A percentile compares a stretch with the other conserved stretches of the same genome.
Evolutionary conservation across 2,797 vertebrate species (phyloP).

Genomic region (Sternotherus odoratus): DNA sequence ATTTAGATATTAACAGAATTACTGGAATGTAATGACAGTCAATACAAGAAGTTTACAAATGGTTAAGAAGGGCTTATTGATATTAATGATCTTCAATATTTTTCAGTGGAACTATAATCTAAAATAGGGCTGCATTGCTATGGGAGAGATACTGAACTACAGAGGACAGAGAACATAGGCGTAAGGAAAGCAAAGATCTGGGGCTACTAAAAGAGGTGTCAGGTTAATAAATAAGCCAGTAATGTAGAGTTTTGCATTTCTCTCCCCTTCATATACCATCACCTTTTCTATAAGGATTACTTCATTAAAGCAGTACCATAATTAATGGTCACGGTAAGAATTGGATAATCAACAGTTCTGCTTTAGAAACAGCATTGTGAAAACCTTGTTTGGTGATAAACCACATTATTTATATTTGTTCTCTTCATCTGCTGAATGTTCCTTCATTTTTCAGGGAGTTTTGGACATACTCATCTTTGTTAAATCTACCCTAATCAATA

Average conservation of each 20-base stretch:
- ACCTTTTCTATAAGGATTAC: neutral
- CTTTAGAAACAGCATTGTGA: neutral
- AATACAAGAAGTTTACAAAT: constrained; percentile 62
- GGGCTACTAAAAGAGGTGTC: neutral
- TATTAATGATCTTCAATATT: constrained; percentile 72
- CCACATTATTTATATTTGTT: neutral
- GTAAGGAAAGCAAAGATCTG: neutral
- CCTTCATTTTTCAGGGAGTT: neutral
- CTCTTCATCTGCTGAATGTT: neutral
- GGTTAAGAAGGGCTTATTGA: constrained; percentile 66
- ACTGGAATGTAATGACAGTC: constrained; percentile 57
- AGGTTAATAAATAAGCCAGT: neutral
- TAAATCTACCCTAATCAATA: neutral
- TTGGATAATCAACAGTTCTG: neutral
- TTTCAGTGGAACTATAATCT: constrained; percentile 11
- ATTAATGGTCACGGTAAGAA: neutral
- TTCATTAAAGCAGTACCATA: neutral
- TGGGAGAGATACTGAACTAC: neutral
- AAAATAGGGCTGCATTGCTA: neutral
- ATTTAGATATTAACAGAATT: constrained; percentile 38
- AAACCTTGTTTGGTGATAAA: neutral
- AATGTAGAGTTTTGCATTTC: neutral
- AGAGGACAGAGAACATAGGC: neutral
- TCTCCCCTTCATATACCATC: neutral
- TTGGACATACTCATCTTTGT: neutral